Evolutionary conservation across 37 sponge, comb jelly and placozoan species (phyloP), one percentile per base, ranked within the genome.

Genomic region (Hormiphora californensis): DNA sequence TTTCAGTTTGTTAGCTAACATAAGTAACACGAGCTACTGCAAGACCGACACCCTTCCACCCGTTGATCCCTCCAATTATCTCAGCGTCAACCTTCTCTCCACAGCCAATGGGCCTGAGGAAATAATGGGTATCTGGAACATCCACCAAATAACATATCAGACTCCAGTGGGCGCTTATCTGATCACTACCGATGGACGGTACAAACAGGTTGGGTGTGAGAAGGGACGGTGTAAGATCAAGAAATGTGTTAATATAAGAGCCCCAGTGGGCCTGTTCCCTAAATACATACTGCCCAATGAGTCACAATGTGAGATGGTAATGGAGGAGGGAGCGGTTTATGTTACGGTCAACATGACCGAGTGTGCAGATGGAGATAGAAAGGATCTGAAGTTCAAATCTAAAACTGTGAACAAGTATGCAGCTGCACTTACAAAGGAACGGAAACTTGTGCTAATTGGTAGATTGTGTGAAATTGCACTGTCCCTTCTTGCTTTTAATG

Each of bases 331-430:
- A 11, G 46, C 81, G 27, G 23, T 4, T 5, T 5, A 19, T 19
- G n/a, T 57, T 5, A 28, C 21, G 25, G 81, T 73, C 7, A 73
- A 17, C 23, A 4, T 73, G 22, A 40, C 41, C 12, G 27, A 36
- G 1, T 73, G 81, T 21, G 0, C 35, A 21, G 44, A 0, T 12
- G 38, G 8, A 43, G 61, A 57, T 5, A 12, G 3, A 15, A 40
- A 25, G 1, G 81, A 73, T n/a, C 9, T 73, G 23, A 73, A 73
- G 81, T 73, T 73, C 23, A 46, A 73, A 7, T 73, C 43, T 21
- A 73, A 73, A 28, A 73, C 46, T 43, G 0, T 43, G 3, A 73
- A 73, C 23, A 46, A 73, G 46, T 73, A 73, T 40, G 81, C 81
- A 8, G 25, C 40, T 4, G 19, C 81, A 0, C 81, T 73, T 1